These are phyloP conservation scores for Anguilla japonica DNA, from an alignment of 2,113 vertebrate genomes.

Conservation along the genomic window DNA sequence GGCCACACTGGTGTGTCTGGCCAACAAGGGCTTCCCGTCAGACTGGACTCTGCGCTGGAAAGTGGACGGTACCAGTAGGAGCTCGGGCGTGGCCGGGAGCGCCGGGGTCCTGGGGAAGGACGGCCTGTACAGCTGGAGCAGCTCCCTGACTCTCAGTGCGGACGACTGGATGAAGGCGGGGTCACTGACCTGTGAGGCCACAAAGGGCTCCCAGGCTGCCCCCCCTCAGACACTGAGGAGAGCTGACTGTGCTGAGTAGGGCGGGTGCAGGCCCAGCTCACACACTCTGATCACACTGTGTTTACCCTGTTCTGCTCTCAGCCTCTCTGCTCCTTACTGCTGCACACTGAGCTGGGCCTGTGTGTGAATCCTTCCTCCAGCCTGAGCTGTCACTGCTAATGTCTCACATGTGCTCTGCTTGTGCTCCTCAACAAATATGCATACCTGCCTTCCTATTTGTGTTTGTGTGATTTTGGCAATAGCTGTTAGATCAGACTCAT, in stretches of 20 bases:
- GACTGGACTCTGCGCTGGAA: conserved; percentile 51
- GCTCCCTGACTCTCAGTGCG: conserved; percentile 49
- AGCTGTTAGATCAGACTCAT: too few species aligned
- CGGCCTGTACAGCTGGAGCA: conserved; percentile 48
- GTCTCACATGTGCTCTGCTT: neutral
- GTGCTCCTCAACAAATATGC: neutral
- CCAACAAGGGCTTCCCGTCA: conserved; percentile 52
- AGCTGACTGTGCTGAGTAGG: conserved; percentile 3
- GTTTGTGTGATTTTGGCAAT: neutral
- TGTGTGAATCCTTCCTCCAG: neutral
- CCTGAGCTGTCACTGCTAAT: neutral
- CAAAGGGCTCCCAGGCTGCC: conserved; percentile 42
- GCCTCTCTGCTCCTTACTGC: neutral
- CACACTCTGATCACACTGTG: neutral
- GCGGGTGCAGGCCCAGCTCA: neutral
- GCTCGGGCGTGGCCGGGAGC: conserved; percentile 32
- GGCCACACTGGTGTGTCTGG: conserved; percentile 58
- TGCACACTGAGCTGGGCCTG: neutral
- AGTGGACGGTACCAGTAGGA: conserved; percentile 38
- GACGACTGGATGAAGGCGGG: conserved; percentile 42
- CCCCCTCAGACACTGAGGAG: conserved; percentile 50
- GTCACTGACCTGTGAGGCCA: conserved; percentile 55
- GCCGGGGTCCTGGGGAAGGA: conserved; percentile 30
- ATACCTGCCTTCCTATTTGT: neutral
- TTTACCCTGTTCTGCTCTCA: neutral